Evolutionary conservation across 2,888 invertebrate genomes (phyloP), one percentile per base, ranked within the genome.

Genomic region (Andrena marginata): DNA sequence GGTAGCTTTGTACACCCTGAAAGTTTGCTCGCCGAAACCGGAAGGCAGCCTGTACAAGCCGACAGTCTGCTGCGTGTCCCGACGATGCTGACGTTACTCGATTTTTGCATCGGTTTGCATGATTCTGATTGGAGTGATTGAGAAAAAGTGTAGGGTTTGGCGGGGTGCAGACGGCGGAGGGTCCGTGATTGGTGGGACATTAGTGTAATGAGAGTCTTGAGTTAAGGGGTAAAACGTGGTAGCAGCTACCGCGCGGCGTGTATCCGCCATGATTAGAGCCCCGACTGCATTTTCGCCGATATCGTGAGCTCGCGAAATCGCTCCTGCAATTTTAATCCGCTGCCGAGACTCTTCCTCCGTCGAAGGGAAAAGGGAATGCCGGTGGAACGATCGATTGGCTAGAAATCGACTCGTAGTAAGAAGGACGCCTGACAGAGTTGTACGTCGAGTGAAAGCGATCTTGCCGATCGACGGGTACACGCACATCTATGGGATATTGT

Each of bases 181-280:
- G 85, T 82, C 88, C 86, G 79, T 92, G 90, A 92, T 92, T 92
- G 90, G 88, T 71, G 91, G 91, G 90, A 91, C 92, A 93, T 93
- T 94, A 93, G 90, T 72, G 87, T 93, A 92, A 93, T 93, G 91
- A 92, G 90, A 91, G 91, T 90, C 89, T 87, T 82, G 89, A 85
- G 89, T 87, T 87, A 89, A 92, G 90, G 92, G 91, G 92, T 93
- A 93, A 90, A 88, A 93, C 90, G 88, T 89, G 86, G 93, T 93
- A 93, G 93, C 91, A 60, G 89, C 89, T 88, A 89, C 89, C 89
- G 89, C 85, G 85, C 87, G 88, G 88, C 88, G 78, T 85, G 83
- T 85, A 83, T 86, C 83, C 88, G 85, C 84, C 85, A 88, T 91
- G 91, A 92, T 91, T 91, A 91, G 91, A 90, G 91, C 89, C 90